A percentile compares a stretch with the other conserved stretches of the same genome.
These are phyloP conservation scores for Mus spicilegus DNA, from an alignment of 2,113 vertebrate species.

Conservation along the genomic window DNA sequence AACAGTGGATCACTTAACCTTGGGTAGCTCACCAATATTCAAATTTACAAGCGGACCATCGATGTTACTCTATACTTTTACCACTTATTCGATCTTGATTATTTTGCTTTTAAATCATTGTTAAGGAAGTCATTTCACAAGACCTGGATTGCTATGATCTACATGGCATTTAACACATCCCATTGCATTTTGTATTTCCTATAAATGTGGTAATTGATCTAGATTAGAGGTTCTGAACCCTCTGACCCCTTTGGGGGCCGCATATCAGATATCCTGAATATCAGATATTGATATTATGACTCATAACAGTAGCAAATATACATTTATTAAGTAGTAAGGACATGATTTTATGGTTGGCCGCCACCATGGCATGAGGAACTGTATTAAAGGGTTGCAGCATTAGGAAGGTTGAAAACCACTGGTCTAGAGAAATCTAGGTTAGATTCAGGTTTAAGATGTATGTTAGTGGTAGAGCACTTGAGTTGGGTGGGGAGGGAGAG, in stretches of 20 bases:
- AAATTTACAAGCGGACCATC: neutral
- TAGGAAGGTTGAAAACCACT: neutral
- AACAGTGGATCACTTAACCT: neutral
- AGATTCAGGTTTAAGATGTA: constrained; percentile 1
- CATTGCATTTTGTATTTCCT: neutral
- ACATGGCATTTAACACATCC: neutral
- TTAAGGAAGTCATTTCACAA: neutral
- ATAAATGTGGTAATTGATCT: neutral
- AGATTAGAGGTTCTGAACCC: neutral
- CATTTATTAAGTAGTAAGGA: neutral
- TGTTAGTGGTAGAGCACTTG: neutral
- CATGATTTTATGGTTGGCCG: neutral
- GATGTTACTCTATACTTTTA: neutral
- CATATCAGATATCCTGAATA: neutral
- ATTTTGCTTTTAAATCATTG: constrained; percentile 32
- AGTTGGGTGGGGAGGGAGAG: neutral
- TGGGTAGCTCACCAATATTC: neutral
- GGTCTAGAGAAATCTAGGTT: neutral
- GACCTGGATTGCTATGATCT: constrained; percentile 1
- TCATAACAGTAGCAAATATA: neutral
- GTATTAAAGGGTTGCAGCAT: neutral
- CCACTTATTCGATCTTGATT: neutral
- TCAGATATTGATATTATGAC: neutral
- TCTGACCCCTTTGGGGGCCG: neutral
- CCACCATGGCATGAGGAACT: neutral